Conservation (phyloP, 2,113 vertebrate genomes). For the Corydoras sp. region DNA sequence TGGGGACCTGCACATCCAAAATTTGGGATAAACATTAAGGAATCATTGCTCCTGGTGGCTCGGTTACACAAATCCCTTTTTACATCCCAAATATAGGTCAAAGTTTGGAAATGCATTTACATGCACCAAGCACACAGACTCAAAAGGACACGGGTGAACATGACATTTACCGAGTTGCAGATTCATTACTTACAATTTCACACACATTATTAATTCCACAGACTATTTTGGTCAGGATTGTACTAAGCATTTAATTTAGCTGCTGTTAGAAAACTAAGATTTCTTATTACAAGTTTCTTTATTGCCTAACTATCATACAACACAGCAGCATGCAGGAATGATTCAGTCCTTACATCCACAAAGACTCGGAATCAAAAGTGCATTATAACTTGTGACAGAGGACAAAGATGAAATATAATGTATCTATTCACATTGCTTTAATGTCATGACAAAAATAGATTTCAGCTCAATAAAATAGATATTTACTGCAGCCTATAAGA, state of each 20-base stretch:
- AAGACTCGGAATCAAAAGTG: constrained; percentile 7
- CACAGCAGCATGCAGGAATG: constrained; percentile 22
- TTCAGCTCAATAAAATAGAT: constrained; percentile 28
- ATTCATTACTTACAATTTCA: too few species aligned
- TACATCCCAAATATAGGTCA: neutral
- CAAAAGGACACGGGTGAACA: neutral
- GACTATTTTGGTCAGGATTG: too few species aligned
- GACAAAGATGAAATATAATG: neutral
- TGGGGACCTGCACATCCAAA: too few species aligned
- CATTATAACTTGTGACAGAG: constrained; percentile 9
- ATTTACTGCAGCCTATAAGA: constrained; percentile 5
- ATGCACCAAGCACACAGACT: neutral
- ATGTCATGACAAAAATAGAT: constrained; percentile 32
- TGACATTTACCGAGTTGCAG: too few species aligned
- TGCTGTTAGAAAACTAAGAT: neutral
- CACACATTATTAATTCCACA: too few species aligned
- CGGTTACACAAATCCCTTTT: neutral
- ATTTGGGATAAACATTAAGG: too few species aligned
- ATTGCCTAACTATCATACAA: neutral
- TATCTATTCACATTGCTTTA: constrained; percentile 18
- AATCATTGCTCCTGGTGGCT: neutral
- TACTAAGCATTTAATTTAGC: too few species aligned
- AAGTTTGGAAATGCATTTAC: neutral
- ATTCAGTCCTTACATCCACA: neutral
- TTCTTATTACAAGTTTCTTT: neutral